phyloP scores from a whole-genome alignment of 23 tunicate species.

The Aplidium turbinatum region DNA sequence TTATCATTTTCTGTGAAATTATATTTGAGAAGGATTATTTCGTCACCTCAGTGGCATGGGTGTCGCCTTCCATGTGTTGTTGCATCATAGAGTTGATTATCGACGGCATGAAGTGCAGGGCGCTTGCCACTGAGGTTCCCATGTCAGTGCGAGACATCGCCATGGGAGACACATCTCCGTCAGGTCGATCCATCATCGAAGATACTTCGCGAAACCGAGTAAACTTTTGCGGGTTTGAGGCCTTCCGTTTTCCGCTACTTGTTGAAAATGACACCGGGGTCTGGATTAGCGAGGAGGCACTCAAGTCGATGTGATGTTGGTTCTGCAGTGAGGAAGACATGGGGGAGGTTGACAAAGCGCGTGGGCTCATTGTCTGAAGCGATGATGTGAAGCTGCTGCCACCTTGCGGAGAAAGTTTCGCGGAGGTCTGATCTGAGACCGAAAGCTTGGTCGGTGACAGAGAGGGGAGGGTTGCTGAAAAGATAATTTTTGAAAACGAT shows the following conservation, averaged over 20 bases:
- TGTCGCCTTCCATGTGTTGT: conserved; percentile 35
- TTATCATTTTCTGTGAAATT: too few species aligned
- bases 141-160: not conserved
- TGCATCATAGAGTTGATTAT: conserved; percentile 68
- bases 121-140: conserved; percentile 21
- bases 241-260: conserved; percentile 87
- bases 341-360: not conserved
- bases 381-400: not conserved
- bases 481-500: too few species aligned
- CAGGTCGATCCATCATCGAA: conserved; percentile 3
- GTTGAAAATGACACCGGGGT: conserved; percentile 5
- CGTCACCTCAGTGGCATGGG: conserved; percentile 11
- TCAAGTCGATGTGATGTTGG: conserved; percentile 31
- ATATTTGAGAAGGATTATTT: too few species aligned
- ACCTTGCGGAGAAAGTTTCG: conserved; percentile 11
- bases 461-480: too few species aligned
- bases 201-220: conserved; percentile 62
- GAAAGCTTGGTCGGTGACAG: not conserved
- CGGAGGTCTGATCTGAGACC: not conserved
- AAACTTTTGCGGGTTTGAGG: conserved; percentile 79
- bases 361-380: not conserved
- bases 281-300: not conserved
- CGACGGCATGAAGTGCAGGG: conserved; percentile 60
- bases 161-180: conserved; percentile 7
- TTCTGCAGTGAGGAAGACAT: conserved; percentile 16